Base-by-base conservation (phyloP, 2,113 vertebrate species). In the Daboia siamensis region DNA sequence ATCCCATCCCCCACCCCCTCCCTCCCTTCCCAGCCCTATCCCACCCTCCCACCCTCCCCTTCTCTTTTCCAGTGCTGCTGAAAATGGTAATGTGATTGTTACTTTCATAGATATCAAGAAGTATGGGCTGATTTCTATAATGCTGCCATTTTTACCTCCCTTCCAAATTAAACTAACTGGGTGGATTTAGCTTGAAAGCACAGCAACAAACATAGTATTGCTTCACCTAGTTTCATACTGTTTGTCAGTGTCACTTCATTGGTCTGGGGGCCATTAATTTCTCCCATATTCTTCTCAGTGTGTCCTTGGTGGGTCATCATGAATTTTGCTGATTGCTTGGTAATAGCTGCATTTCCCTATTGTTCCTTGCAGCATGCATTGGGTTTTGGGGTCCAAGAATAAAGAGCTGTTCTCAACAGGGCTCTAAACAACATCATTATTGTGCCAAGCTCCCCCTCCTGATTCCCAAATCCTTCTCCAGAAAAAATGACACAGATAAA, bases 241-340 rank as follows among this genome's bases (percentile, higher is more conserved):
- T 64, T 93, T 90, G 46, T 90, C 56, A 59, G 86, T 44, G 46
- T 84, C n/a, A 44, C 48, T 61, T 39, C 46, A 51, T 59, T 87
- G 33, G 57, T 90, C 90, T 74, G 26, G 74, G 74, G 33, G 39
- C 51, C 92, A 90, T 93, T 93, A 74, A 74, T 90, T 56, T 74
- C 39, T 74, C 57, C 55, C 4, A 23, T 88, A 89, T 93, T 91
- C 29, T 52, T 90, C 44, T 93, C 39, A 51, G 90, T 20, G 13
- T 24, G 24, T 85, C 86, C 93, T 91, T 89, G 46, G 46, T 89
- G 69, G 90, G n/a, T 54, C 55, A 21, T 93, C 87, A 64, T 91
- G 87, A n/a, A 86, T 93, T 44, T 89, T 84, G 51, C 90, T 55
- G 87, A 89, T 89, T 52, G 55, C n/a, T 91, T 74, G 29, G 86